Evolutionary conservation across 2,113 vertebrate genomes (phyloP).

Genomic region (Dasypus novemcinctus): DNA sequence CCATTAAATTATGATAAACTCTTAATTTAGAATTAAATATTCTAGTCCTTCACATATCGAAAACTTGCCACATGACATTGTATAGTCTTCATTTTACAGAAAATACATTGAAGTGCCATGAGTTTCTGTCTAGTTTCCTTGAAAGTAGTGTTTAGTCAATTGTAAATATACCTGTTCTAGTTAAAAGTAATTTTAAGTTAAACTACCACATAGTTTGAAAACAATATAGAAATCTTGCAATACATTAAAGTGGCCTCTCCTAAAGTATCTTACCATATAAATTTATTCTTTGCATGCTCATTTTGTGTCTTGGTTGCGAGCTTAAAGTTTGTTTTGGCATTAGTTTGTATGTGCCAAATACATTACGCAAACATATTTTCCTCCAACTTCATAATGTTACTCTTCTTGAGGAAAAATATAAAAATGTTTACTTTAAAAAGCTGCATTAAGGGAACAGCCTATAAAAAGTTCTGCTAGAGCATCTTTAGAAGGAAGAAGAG

Average conservation of each 20-base stretch:
- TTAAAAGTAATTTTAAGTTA: constrained; percentile 75
- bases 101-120: constrained; percentile 83
- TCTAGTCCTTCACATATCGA: constrained; percentile 67
- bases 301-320: constrained; percentile 74
- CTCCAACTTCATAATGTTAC: constrained; percentile 54
- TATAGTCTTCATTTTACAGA: constrained; percentile 79
- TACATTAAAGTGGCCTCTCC: constrained; percentile 69
- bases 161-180: constrained; percentile 83
- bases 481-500: constrained; percentile 60
- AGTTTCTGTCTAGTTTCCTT: constrained; percentile 77
- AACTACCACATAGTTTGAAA: constrained; percentile 72
- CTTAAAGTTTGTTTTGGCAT: constrained; percentile 72
- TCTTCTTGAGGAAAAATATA: constrained; percentile 51
- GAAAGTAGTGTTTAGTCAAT: constrained; percentile 81
- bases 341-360: constrained; percentile 66
- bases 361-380: constrained; percentile 59
- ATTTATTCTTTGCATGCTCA: constrained; percentile 76
- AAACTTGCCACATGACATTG: constrained; percentile 67
- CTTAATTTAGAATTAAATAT: constrained; percentile 70
- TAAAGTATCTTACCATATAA: constrained; percentile 63
- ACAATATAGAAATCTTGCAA: constrained; percentile 63
- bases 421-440: constrained; percentile 54
- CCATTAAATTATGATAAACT: constrained; percentile 76
- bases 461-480: constrained; percentile 32
- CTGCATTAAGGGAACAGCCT: constrained; percentile 53